These are phyloP conservation scores for Cheilosia grossa DNA, from an alignment of 2,888 invertebrate species.

Conservation along the genomic window DNA sequence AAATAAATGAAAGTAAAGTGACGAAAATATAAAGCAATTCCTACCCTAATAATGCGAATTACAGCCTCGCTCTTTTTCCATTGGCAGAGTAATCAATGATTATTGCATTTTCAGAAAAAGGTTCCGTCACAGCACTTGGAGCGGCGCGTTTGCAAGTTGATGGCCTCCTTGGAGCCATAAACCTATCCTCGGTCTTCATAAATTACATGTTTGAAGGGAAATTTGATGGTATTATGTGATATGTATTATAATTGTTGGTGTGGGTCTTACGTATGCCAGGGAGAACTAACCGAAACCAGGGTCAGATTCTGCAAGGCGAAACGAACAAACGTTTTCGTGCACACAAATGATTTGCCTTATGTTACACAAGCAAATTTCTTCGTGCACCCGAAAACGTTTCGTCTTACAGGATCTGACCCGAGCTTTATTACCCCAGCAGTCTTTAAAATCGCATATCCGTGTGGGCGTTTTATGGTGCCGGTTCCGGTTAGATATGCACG, in stretches of 20 bases:
- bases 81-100: slow-evolving; percentile 60
- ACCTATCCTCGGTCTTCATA: slow-evolving; percentile 20
- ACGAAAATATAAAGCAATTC: slow-evolving; percentile 67
- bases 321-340: too few species aligned
- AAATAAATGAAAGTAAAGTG: slow-evolving; percentile 35
- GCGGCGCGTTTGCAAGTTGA: slow-evolving; percentile 20
- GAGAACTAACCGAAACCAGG: slow-evolving; percentile 34
- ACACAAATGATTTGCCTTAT: too few species aligned
- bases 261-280: neutral
- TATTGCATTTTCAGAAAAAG: slow-evolving; percentile 62
- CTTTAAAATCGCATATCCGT: slow-evolving; percentile 34
- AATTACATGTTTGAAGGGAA: slow-evolving; percentile 24
- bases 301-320: too few species aligned
- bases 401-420: too few species aligned
- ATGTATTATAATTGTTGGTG: slow-evolving; percentile 40
- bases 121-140: neutral
- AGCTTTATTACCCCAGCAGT: slow-evolving; percentile 19
- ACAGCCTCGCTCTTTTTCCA: slow-evolving; percentile 47
- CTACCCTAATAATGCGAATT: slow-evolving; percentile 68
- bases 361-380: too few species aligned
- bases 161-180: slow-evolving; percentile 24
- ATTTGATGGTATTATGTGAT: slow-evolving; percentile 38
- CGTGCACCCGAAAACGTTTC: too few species aligned
- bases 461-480: neutral
- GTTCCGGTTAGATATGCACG: neutral